These are phyloP conservation scores for Acipenser oxyrinchus DNA, from an alignment of 2,797 vertebrate species.

Conservation along the genomic window DNA sequence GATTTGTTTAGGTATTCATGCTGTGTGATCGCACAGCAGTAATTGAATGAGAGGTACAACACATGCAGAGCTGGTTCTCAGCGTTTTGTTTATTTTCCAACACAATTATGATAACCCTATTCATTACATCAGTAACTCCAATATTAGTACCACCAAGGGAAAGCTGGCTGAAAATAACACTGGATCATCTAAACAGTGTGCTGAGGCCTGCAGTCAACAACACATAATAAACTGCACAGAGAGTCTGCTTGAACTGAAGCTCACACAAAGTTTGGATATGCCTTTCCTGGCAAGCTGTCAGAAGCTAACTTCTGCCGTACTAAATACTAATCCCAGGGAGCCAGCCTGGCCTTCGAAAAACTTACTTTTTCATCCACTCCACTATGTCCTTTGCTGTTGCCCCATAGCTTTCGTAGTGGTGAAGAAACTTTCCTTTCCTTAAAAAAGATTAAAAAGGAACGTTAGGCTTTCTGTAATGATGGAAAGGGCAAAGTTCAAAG, in stretches of 20 bases:
- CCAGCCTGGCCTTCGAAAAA: slow-evolving; percentile 17
- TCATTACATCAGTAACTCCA: no score
- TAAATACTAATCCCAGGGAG: background rate
- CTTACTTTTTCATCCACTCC: slow-evolving; percentile 95
- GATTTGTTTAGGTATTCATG: no score
- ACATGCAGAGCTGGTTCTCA: no score
- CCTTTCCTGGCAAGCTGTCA: background rate
- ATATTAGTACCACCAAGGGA: background rate
- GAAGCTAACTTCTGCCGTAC: background rate
- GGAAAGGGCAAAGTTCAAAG: no score
- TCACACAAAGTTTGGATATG: no score
- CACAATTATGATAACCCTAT: no score
- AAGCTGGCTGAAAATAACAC: background rate
- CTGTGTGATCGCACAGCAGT: no score
- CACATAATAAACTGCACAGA: background rate
- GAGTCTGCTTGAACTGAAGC: background rate
- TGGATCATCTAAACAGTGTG: background rate
- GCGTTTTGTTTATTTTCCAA: no score
- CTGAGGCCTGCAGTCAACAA: background rate
- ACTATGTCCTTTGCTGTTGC: slow-evolving; percentile 84
- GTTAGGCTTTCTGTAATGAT: no score
- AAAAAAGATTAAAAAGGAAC: slow-evolving; percentile 1
- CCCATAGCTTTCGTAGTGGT: slow-evolving; percentile 90
- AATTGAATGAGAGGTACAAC: no score
- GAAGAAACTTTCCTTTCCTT: slow-evolving; percentile 91